Conservation (phyloP, 2,888 invertebrate species). For the Cremastobaeus sp. region DNA sequence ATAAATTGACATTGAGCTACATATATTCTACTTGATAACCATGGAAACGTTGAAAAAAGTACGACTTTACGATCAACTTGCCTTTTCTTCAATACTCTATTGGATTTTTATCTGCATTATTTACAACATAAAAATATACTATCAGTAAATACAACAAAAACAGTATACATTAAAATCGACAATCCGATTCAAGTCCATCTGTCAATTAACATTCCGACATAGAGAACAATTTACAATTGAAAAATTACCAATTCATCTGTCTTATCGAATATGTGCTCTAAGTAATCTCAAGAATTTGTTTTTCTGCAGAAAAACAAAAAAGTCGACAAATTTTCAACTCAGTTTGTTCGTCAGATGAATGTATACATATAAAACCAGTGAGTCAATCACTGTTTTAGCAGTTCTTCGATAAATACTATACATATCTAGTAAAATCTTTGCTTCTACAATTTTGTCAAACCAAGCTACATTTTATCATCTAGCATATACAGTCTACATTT, state of each 20-base stretch:
- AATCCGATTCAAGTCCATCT: constrained; percentile 19
- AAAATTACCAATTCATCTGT: constrained; percentile 6
- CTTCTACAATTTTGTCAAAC: constrained; percentile 7
- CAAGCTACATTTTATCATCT: constrained; percentile 18
- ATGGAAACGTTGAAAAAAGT: constrained; percentile 29
- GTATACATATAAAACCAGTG: constrained; percentile 14
- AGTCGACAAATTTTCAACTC: constrained; percentile 11
- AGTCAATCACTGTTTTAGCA: constrained; percentile 19
- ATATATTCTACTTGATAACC: too few relatives aligned
- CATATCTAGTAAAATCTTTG: constrained; percentile 25
- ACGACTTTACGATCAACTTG: too few relatives aligned
- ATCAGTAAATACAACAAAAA: constrained; percentile 64
- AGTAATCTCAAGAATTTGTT: background rate
- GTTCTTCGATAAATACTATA: constrained; percentile 16
- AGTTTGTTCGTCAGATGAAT: constrained; percentile 1
- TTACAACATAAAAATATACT: constrained; percentile 68
- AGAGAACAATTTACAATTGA: constrained; percentile 13
- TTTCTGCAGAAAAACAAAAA: background rate
- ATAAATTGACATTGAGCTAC: too few relatives aligned
- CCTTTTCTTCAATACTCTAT: constrained; percentile 32
- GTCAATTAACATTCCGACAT: background rate
- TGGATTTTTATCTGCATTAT: constrained; percentile 62
- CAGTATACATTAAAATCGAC: constrained; percentile 42
- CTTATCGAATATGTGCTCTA: background rate
- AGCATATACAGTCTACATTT: constrained; percentile 23